Percentiles rank a stretch among this genome's conserved stretches.
Evolutionary conservation across 2,797 vertebrate species (phyloP).

Genomic region (Amblyopsis hoosieri): DNA sequence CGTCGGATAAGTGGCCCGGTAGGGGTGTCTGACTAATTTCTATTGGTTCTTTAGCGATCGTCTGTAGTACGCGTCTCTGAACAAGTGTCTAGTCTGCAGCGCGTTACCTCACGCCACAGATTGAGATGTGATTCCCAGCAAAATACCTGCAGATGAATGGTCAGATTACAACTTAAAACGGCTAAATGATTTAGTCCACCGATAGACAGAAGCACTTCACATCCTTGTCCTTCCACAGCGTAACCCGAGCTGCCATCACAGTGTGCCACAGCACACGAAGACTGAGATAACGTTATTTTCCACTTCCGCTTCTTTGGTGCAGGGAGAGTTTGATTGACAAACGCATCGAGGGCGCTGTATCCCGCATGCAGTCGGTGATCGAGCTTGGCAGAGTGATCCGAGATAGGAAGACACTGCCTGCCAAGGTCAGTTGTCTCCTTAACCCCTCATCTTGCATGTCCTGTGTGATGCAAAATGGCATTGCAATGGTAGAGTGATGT

Average conservation of each 20-base stretch:
- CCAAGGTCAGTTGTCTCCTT: slow-evolving; percentile 82
- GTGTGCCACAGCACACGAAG: background rate
- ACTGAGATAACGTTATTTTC: background rate
- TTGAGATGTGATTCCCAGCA: too few relatives aligned
- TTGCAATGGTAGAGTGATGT: background rate
- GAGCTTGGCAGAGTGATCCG: slow-evolving; percentile 96
- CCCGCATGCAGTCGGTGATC: slow-evolving; percentile 96
- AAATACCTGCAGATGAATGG: too few relatives aligned
- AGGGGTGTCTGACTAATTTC: too few relatives aligned
- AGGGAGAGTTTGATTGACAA: slow-evolving; percentile 93
- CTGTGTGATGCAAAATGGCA: background rate
- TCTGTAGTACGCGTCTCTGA: too few relatives aligned
- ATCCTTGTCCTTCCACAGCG: too few relatives aligned
- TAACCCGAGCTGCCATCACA: background rate
- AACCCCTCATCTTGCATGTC: background rate
- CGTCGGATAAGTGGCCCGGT: too few relatives aligned
- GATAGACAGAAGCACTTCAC: too few relatives aligned
- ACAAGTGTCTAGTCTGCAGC: too few relatives aligned
- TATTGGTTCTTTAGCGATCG: too few relatives aligned
- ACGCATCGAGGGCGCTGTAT: slow-evolving; percentile 91
- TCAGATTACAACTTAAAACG: too few relatives aligned
- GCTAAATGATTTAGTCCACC: too few relatives aligned
- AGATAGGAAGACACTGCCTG: slow-evolving; percentile 93
- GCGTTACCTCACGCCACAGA: too few relatives aligned
- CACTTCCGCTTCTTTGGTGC: slow-evolving; percentile 34